Percentiles rank a stretch among this genome's conserved stretches.
These are phyloP conservation scores for Bolinopsis microptera DNA, from an alignment of 37 sponge, comb jelly and placozoan species.

Conservation along the genomic window DNA sequence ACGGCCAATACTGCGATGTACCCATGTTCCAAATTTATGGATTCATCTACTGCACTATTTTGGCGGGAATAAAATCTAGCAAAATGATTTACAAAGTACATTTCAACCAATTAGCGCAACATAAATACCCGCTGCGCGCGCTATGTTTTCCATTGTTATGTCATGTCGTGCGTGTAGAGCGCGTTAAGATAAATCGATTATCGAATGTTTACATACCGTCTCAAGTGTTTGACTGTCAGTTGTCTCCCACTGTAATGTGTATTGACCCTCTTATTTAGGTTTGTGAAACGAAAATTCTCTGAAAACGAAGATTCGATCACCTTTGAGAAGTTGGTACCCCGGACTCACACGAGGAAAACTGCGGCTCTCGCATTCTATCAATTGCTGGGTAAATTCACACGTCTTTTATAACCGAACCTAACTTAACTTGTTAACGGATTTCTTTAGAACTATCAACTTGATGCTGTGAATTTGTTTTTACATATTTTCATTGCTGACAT, in stretches of 20 bases:
- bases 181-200: too few relatives aligned
- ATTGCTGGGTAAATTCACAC: slow-evolving; percentile 17
- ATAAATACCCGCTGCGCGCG: slow-evolving; percentile 42
- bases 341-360: slow-evolving; percentile 42
- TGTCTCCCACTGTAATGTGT: too few relatives aligned
- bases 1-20: too few relatives aligned
- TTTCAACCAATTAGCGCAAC: slow-evolving; percentile 40
- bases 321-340: slow-evolving; percentile 19
- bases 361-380: slow-evolving; percentile 53
- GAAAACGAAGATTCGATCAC: not conserved
- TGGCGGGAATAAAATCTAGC: slow-evolving; percentile 35
- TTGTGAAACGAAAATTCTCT: slow-evolving; percentile 1
- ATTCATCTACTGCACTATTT: too few relatives aligned
- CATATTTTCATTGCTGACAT: too few relatives aligned
- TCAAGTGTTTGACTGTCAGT: too few relatives aligned
- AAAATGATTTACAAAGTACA: slow-evolving; percentile 16
- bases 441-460: not conserved
- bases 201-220: too few relatives aligned
- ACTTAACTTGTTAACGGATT: not conserved
- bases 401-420: not conserved
- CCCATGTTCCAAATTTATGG: too few relatives aligned
- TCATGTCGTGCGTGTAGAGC: too few relatives aligned
- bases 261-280: too few relatives aligned
- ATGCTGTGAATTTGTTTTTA: too few relatives aligned
- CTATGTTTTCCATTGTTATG: too few relatives aligned